Evolutionary conservation across 2,797 vertebrate species (phyloP), one percentile per base, ranked within the genome.

Genomic region (Chanos chanos): DNA sequence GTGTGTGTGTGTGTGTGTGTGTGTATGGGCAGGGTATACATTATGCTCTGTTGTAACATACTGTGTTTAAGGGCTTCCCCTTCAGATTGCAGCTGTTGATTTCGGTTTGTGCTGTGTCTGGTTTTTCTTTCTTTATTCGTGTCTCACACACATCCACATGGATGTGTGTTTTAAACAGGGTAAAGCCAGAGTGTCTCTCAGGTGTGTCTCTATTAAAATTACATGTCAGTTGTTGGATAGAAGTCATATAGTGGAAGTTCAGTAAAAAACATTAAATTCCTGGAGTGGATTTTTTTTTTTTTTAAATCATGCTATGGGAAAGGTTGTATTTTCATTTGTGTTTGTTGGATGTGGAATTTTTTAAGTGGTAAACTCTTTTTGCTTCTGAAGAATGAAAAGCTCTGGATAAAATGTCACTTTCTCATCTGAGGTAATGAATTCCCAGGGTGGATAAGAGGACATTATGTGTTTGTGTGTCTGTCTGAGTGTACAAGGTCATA

Each of bases 151-250:
- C 8, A 21, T 52, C 50, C 12, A 33, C 21, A 31, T 36, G 9
- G 22, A 43, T 76, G 70, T 81, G 86, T 85, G 39, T 79, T 70
- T 74, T 36, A 87, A 89, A 91, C 89, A 91, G 89, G 89, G 90
- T 91, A 91, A 89, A 89, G 83, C 27, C 10, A 48, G 36, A 39
- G 43, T 27, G 7, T 47, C 37, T 36, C 44, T 60, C 43, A 48
- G 57, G 43, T 48, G 48, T 34, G 31, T 47, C 24, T 43, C 10
- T 36, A 48, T 44, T 39, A 27, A 57, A 49, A 34, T 33, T 36
- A 24, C 19, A 36, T 12, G n/a, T n/a, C n/a, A n/a, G n/a, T n/a
- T n/a, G n/a, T n/a, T n/a, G n/a, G n/a, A 5, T 47, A 60, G 57
- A 45, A n/a, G 27, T 24, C 4, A 41, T 37, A 57, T 37, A 57